Base-by-base conservation (phyloP, 2,888 invertebrate species). In the Aquatica leii region DNA sequence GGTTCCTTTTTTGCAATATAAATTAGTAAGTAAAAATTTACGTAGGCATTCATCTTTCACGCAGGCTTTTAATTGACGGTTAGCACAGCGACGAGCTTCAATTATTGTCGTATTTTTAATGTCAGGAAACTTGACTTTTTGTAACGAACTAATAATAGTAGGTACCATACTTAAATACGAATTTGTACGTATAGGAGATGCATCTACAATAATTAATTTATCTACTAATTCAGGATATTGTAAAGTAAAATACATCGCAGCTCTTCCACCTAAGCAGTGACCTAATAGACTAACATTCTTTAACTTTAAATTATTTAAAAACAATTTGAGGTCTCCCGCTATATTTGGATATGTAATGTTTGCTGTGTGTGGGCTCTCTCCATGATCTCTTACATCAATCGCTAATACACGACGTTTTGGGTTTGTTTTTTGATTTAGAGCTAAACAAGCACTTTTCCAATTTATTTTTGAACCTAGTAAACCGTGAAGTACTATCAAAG, bases 261-360 rank as follows among this genome's bases (percentile, higher is more conserved):
- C 87, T 66, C 95, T 88, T n/a, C 97, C 98, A 15, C 97, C 97
- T 95, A 98, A 95, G 71, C 96, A 96, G 80, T 98, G 97, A 0
- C 97, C 97, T 73, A 98, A 80, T 14, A 95, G 76, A 2, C 89
- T 84, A 1, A 89, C 87, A 78, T 88, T 89, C 0, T 85, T 77
- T 46, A 94, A 83, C 14, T 86, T 83, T 46, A 89, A 79, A 68
- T 88, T 86, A 70, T 87, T 84, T 64, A 93, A 81, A 40, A 94
- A 83, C 41, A 85, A 82, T 8, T 86, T 78, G 2, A 97, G 76
- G 81, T 98, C 98, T 56, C 83, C 84, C 0, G 90, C 88, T 86
- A 97, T 87, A 40, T 88, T 86, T 8, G 84, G 80, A 76, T 95
- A 97, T 18, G 85, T 86, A 81, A 95, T 92, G 0, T 88, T 85